Evolutionary conservation across 2,888 invertebrate genomes (phyloP).

Genomic region (Eupeodes luniger): DNA sequence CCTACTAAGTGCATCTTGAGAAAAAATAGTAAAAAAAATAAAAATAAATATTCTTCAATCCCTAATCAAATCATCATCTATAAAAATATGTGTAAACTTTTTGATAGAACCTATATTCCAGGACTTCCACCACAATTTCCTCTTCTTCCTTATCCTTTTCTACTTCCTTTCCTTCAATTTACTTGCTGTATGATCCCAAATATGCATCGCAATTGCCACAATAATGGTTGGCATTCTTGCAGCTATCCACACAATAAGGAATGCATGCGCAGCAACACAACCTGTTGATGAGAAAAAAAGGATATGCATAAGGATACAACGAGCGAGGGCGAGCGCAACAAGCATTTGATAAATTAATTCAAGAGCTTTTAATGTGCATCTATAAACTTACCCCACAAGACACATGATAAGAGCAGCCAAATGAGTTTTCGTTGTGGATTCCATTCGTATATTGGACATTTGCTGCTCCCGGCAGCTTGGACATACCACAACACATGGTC

Average conservation of each 20-base stretch:
- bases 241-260: slow-evolving; percentile 79
- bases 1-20: too few species aligned
- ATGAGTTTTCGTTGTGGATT: slow-evolving; percentile 79
- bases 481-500: slow-evolving; percentile 72
- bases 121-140: too few species aligned
- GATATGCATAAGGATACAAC: background rate
- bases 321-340: background rate
- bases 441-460: slow-evolving; percentile 73
- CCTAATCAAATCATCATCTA: too few species aligned
- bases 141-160: too few species aligned
- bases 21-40: too few species aligned
- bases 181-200: slow-evolving; percentile 79
- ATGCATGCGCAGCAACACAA: slow-evolving; percentile 79
- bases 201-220: slow-evolving; percentile 80
- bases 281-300: slow-evolving; percentile 36
- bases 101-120: too few species aligned
- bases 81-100: too few species aligned
- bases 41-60: too few species aligned
- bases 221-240: slow-evolving; percentile 80
- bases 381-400: slow-evolving; percentile 48
- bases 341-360: background rate
- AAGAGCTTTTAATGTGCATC: background rate
- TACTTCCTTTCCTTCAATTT: background rate
- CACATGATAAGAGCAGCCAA: slow-evolving; percentile 78
- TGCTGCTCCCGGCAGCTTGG: slow-evolving; percentile 78